Evolutionary conservation across 2,888 invertebrate species (phyloP), one percentile per base, ranked within the genome.

Genomic region (Cataglyphis rosenhaueri): DNA sequence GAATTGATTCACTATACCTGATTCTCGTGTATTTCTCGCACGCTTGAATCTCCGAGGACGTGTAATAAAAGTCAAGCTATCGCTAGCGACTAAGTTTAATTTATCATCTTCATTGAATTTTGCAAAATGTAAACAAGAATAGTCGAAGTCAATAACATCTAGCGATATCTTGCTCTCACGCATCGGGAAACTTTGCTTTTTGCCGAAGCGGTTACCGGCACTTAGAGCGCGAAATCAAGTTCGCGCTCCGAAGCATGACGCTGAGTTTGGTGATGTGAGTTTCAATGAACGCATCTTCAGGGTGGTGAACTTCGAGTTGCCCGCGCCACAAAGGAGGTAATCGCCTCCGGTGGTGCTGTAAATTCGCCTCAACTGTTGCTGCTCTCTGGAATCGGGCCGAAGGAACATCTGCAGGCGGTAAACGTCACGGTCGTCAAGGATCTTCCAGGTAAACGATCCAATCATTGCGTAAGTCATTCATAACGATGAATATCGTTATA

Each of bases 361-460:
- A 97, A 97, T 93, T 96, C 97, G 0, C 97, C 97, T 0, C 96
- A 97, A 94, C 94, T 97, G 15, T 95, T 97, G 3, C 92, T 97
- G 3, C 95, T 96, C 3, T 97, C 97, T 0, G 97, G 97, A 12
- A 95, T 97, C 9, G 97, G 97, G 0, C 96, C 97, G 0, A 96
- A 95, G 89, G 95, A 95, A 8, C 96, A 96, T 65, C 93, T 97
- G 2, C 94, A 95, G 64, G 95, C 95, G 81, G 95, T 96, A 82
- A 96, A 96, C 78, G 96, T 97, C 41, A 95, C 95, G 6, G 95
- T 96, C 12, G 95, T 96, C 38, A 95, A 96, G 84, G 95, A 97
- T 85, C 93, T 97, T 29, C 96, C 96, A 0, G 88, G 88, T 88
- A 75, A 68, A 68, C 68, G 44, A 68, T 68, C 25, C 78, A 68